A percentile compares a stretch with the other conserved stretches of the same genome.
These are phyloP conservation scores for Phaethornis superciliosus DNA, from an alignment of 2,113 vertebrate species.

Conservation along the genomic window DNA sequence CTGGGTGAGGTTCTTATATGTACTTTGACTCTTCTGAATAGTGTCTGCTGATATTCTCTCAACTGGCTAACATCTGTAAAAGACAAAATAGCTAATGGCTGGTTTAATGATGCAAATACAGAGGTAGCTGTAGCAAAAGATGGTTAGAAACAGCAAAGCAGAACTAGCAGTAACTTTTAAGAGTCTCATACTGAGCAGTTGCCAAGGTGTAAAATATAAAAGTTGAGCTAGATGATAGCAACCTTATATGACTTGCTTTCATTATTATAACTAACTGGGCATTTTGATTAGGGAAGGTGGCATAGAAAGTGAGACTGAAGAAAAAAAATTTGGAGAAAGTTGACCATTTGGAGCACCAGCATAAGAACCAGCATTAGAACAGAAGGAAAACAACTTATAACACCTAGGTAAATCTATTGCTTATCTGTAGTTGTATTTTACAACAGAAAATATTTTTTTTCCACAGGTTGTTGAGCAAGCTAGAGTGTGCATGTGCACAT, in stretches of 20 bases:
- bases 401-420: background rate
- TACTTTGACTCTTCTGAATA: background rate
- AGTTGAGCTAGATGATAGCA: background rate
- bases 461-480: background rate
- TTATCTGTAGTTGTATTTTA: background rate
- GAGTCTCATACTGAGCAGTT: background rate
- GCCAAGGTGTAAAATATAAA: background rate
- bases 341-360: background rate
- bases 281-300: background rate
- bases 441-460: background rate
- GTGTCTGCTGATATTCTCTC: background rate
- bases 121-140: background rate
- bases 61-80: background rate
- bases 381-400: background rate
- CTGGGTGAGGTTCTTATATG: fast-evolving
- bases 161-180: background rate
- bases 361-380: background rate
- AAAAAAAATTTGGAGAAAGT: background rate
- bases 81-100: background rate
- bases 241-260: background rate
- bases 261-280: background rate
- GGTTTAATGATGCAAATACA: background rate
- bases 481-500: too few relatives aligned
- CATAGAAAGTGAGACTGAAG: background rate
- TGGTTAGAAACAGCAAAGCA: background rate